Percentiles rank a stretch among this genome's conserved stretches.
These are phyloP conservation scores for Grapholita molesta DNA, from an alignment of 1,140 invertebrate species.

Conservation along the genomic window DNA sequence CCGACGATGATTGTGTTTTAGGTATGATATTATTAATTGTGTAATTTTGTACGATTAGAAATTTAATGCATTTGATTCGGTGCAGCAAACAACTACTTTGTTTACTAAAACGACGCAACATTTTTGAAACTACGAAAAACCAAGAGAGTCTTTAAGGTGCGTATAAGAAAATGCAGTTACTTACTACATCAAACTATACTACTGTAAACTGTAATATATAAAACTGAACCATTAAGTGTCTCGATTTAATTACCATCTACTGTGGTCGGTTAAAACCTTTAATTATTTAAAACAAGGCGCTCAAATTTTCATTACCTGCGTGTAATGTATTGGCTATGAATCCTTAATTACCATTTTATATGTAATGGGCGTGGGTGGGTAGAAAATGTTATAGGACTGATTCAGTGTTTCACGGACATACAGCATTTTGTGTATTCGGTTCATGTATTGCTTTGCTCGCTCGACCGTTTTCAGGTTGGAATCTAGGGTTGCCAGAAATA, in stretches of 20 bases:
- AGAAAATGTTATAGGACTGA: neutral
- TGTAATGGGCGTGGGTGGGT: neutral
- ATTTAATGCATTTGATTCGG: no score
- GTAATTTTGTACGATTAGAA: neutral
- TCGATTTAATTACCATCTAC: neutral
- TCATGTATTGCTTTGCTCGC: neutral
- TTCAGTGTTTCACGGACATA: neutral
- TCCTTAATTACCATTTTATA: conserved; percentile 6
- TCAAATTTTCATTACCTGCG: neutral
- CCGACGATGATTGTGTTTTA: no score
- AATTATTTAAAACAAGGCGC: neutral
- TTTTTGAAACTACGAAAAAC: no score
- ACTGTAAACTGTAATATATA: no score
- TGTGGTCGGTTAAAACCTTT: neutral
- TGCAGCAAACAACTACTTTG: no score
- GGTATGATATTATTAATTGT: neutral
- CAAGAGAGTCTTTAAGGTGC: no score
- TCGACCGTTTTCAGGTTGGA: neutral
- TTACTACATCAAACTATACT: no score
- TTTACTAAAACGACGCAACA: no score
- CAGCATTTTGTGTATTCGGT: neutral
- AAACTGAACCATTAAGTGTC: no score
- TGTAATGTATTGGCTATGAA: conserved; percentile 9
- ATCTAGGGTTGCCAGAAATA: neutral
- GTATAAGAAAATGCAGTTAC: no score